Evolutionary conservation across 2,888 invertebrate species (phyloP), one percentile per base, ranked within the genome.

Genomic region (Euphydryas editha): DNA sequence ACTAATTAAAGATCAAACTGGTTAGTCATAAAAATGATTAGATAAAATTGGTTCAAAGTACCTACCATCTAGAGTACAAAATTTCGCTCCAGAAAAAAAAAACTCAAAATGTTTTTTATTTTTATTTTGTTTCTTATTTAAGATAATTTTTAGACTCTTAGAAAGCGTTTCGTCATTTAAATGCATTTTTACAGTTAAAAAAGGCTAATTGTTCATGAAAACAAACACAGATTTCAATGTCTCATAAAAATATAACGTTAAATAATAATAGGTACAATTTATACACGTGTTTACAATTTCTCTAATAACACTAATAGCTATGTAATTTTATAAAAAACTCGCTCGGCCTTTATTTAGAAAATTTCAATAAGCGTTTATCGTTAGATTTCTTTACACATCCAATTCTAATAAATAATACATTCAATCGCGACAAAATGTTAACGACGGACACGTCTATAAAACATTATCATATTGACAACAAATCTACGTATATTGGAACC

Each of bases 1-100:
- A 63, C 51, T 58, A 63, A 63, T 63, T 63, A 63, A 51, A 47
- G 20, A 20, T 56, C 30, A 42, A 63, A 58, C 58, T 47, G 57
- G 49, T 57, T 11, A 37, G 65, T 51, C 58, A 70, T 70, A 70
- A 70, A 70, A 55, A 63, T 68, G 71, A 74, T 72, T 72, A 68
- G 74, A 75, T 75, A 72, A 69, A 73, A 65, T 72, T 60, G 69
- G 68, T 68, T 65, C 69, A 55, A 62, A 64, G 61, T 67, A 67
- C 68, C 68, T 73, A 63, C 62, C 63, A 69, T 75, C 76, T 77
- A 79, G 39, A 4, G 39, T 11, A 78, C 78, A 80, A 77, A 77
- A 78, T 59, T 61, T 66, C 74, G 81, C 82, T 81, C 79, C 82
- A 82, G 78, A 75, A 72, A 30, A 5, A 30, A 7, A 30, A 73